Evolutionary conservation across 64 coral and sea anemone genomes (phyloP).

Genomic region (Montipora cactus): DNA sequence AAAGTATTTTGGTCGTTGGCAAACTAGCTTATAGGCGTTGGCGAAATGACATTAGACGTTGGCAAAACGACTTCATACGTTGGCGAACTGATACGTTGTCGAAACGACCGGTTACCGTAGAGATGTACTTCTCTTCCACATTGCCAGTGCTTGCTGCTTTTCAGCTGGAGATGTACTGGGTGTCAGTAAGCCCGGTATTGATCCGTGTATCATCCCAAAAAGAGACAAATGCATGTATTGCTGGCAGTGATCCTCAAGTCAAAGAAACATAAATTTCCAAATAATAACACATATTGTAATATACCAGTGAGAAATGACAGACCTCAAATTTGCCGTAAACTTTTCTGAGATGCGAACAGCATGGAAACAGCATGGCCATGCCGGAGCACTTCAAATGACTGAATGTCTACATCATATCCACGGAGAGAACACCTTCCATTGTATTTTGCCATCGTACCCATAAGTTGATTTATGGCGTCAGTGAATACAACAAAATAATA

Average conservation of each 20-base stretch:
- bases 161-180: background rate
- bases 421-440: slow-evolving; percentile 39
- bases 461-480: background rate
- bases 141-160: background rate
- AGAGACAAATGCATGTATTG: background rate
- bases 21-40: too few relatives aligned
- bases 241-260: too few relatives aligned
- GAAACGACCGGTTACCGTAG: background rate
- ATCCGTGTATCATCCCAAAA: background rate
- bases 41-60: too few relatives aligned
- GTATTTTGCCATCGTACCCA: slow-evolving; percentile 8
- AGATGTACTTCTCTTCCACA: slow-evolving; percentile 8
- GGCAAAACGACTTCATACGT: too few relatives aligned
- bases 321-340: background rate
- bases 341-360: background rate
- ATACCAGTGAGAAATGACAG: background rate
- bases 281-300: too few relatives aligned
- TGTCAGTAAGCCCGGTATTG: background rate
- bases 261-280: background rate
- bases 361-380: slow-evolving; percentile 15
- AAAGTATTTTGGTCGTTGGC: too few relatives aligned
- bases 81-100: too few relatives aligned
- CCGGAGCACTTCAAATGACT: slow-evolving; percentile 9
- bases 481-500: slow-evolving; percentile 12
- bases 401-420: slow-evolving; percentile 22